These are phyloP conservation scores for Kradibia gibbosae DNA, from an alignment of 1,140 invertebrate species.

Conservation along the genomic window DNA sequence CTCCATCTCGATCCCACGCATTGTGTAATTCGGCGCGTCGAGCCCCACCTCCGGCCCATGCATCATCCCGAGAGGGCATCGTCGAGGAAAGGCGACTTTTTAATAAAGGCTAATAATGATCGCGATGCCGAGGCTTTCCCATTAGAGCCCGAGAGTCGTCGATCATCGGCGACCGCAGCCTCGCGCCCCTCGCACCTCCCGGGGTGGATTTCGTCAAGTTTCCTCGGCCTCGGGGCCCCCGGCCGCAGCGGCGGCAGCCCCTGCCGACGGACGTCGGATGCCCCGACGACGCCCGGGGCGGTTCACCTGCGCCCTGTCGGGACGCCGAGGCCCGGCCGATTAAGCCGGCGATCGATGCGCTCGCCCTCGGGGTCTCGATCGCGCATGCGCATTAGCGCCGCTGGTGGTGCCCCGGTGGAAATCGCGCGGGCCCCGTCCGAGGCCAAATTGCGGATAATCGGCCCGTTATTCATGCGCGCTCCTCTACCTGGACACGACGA, in stretches of 20 bases:
- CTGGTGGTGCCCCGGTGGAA: conserved; percentile 36
- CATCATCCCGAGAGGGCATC: not conserved
- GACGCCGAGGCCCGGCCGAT: conserved; percentile 70
- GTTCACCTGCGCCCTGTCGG: conserved; percentile 67
- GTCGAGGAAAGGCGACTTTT: not conserved
- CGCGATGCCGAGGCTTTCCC: not conserved
- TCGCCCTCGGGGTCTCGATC: conserved; percentile 57
- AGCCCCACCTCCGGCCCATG: not conserved
- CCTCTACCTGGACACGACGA: too few relatives aligned
- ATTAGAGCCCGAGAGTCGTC: not conserved
- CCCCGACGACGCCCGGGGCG: conserved; percentile 42
- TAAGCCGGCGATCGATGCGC: conserved; percentile 70
- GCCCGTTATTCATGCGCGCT: conserved; percentile 65
- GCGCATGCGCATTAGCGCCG: conserved; percentile 9
- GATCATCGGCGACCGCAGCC: not conserved
- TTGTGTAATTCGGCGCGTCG: not conserved
- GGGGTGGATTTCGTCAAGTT: conserved; percentile 7
- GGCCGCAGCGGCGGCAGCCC: not conserved
- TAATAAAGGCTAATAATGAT: not conserved
- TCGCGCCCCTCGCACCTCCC: not conserved
- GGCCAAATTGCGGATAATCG: conserved; percentile 69
- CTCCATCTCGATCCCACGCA: not conserved
- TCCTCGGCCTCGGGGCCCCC: not conserved
- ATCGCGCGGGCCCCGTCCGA: conserved; percentile 30
- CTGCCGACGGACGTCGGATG: conserved; percentile 50